These are phyloP conservation scores for Willisornis vidua DNA, from an alignment of 2,113 vertebrate genomes.

Conservation along the genomic window DNA sequence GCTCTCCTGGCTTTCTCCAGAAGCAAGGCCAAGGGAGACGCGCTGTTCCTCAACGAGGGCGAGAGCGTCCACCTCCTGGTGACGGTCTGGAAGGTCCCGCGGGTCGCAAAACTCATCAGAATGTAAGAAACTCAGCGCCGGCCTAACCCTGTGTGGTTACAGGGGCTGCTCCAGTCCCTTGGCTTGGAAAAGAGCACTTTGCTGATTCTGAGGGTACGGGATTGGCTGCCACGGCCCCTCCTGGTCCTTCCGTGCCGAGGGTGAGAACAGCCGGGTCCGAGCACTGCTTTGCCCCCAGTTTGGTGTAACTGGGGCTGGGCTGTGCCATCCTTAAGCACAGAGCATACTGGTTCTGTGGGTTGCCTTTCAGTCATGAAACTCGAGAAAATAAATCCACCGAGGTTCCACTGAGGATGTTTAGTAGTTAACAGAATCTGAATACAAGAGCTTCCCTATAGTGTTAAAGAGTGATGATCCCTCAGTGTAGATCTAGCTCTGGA, in stretches of 20 bases:
- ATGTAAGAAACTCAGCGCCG: conserved; percentile 73
- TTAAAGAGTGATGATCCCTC: neutral
- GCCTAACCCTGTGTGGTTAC: too few species aligned
- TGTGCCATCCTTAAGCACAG: accelerated
- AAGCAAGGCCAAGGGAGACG: conserved; percentile 55
- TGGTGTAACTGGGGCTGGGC: too few species aligned
- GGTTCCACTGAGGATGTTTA: neutral
- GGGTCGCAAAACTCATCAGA: conserved; percentile 71
- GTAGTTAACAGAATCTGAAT: neutral
- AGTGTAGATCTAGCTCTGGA: neutral
- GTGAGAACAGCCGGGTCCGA: too few species aligned
- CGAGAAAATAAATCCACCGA: accelerated
- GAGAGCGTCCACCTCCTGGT: conserved; percentile 83
- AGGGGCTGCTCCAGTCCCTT: neutral
- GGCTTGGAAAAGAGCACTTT: accelerated
- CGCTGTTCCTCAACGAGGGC: conserved; percentile 75
- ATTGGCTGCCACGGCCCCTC: accelerated
- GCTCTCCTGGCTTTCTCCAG: conserved; percentile 80
- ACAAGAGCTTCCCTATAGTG: neutral
- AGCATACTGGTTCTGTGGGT: accelerated
- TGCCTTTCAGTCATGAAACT: neutral
- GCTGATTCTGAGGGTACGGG: accelerated
- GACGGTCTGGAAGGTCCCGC: conserved; percentile 89
- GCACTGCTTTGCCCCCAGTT: accelerated
- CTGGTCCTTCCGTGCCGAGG: accelerated